Percentiles rank a stretch among this genome's conserved stretches.
phyloP scores from a whole-genome alignment of 2,113 vertebrate species.

The Siniperca chuatsi region DNA sequence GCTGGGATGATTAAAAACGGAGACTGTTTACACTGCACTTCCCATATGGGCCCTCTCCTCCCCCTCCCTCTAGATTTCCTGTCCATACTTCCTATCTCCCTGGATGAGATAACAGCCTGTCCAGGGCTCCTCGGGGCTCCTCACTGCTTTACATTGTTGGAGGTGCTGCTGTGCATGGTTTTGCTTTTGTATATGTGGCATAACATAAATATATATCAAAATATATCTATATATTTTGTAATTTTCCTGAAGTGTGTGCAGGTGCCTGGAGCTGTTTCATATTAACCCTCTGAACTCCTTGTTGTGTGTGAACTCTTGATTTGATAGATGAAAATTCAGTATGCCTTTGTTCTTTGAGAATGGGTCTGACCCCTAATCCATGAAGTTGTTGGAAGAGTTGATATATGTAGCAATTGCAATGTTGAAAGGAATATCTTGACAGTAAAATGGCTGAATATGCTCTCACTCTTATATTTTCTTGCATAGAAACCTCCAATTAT shows the following conservation, averaged over 20 bases:
- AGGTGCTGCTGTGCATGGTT: slow-evolving; percentile 25
- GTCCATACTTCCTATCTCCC: slow-evolving; percentile 82
- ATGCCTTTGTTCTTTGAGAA: neutral
- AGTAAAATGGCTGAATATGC: neutral
- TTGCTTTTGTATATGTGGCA: slow-evolving; percentile 1
- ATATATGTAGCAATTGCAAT: neutral
- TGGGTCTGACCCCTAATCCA: neutral
- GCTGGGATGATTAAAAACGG: slow-evolving; percentile 85
- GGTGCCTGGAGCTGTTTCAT: neutral
- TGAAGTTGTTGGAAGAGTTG: neutral
- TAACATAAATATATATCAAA: neutral
- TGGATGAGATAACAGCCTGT: slow-evolving; percentile 83
- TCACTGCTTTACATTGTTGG: slow-evolving; percentile 44
- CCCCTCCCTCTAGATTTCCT: slow-evolving; percentile 84
- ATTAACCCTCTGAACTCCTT: neutral
- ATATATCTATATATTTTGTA: neutral
- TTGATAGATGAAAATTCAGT: neutral
- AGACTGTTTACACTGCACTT: slow-evolving; percentile 87
- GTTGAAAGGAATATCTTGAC: neutral
- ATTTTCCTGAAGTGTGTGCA: neutral
- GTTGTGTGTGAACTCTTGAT: neutral
- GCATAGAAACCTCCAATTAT: neutral
- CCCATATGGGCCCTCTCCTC: slow-evolving; percentile 77
- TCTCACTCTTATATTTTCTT: neutral
- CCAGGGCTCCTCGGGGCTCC: slow-evolving; percentile 68